Conservation (phyloP, 2,113 vertebrate species). For the Erpornis zantholeuca region DNA sequence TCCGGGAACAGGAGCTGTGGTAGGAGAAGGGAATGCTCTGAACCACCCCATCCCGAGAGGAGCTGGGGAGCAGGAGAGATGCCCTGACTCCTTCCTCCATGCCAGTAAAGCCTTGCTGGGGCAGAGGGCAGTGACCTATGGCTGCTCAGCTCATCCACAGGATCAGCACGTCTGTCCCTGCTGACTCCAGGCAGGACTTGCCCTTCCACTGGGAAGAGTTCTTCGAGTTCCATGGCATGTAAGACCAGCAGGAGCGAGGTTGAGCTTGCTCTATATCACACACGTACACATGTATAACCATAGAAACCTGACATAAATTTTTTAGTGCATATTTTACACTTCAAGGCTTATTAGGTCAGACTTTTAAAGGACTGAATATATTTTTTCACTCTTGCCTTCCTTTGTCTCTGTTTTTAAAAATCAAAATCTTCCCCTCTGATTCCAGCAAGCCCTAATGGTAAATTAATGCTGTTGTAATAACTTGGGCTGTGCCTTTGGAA, state of each 20-base stretch:
- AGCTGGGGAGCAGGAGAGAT: not conserved
- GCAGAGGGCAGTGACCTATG: not conserved
- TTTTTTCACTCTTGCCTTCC: not conserved
- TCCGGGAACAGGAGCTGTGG: fast-evolving
- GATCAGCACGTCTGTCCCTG: not conserved
- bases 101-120: not conserved
- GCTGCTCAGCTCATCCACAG: not conserved
- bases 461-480: not conserved
- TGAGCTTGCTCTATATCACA: not conserved
- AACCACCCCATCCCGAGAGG: fast-evolving
- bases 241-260: not conserved
- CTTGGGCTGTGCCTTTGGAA: not conserved
- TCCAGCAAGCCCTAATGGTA: not conserved
- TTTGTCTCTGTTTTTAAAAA: constrained; percentile 1
- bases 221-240: not conserved
- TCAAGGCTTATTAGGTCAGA: constrained; percentile 18
- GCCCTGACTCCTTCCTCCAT: not conserved
- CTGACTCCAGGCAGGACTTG: not conserved
- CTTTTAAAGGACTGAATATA: not conserved
- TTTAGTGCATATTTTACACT: constrained; percentile 2
- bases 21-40: not conserved
- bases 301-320: constrained; percentile 36
- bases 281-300: not conserved
- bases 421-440: not conserved
- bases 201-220: not conserved